Conservation (phyloP, 37 sponge, comb jelly and placozoan genomes). For the Aplysina aerophoba region DNA sequence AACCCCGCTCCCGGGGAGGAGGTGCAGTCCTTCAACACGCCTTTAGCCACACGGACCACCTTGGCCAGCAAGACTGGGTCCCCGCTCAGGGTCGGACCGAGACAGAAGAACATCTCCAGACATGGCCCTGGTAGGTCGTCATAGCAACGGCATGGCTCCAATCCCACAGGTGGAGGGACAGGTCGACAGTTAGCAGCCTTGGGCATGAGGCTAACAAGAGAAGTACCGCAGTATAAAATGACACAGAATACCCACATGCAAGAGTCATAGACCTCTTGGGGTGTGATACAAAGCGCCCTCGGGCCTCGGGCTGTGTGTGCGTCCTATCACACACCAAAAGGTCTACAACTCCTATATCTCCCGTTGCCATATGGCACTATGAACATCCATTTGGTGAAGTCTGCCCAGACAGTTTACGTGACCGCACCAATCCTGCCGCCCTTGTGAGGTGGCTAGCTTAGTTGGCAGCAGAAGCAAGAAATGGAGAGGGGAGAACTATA, state of each 20-base stretch:
- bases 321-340: too few relatives aligned
- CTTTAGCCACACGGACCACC: slow-evolving; percentile 76
- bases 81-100: slow-evolving; percentile 80
- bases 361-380: too few relatives aligned
- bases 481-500: too few relatives aligned
- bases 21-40: slow-evolving; percentile 69
- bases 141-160: neutral
- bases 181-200: slow-evolving; percentile 24
- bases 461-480: neutral
- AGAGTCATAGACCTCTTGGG: neutral
- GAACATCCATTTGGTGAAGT: too few relatives aligned
- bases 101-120: slow-evolving; percentile 59
- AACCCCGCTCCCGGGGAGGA: slow-evolving; percentile 46
- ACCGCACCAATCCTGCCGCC: too few relatives aligned
- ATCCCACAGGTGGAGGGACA: slow-evolving; percentile 4
- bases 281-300: too few relatives aligned
- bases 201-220: slow-evolving; percentile 54
- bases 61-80: slow-evolving; percentile 88
- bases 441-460: too few relatives aligned
- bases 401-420: too few relatives aligned
- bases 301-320: too few relatives aligned
- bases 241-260: too few relatives aligned
- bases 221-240: neutral
- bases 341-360: too few relatives aligned
- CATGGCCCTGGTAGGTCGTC: neutral